These are phyloP conservation scores for Papilio elwesi DNA, from an alignment of 2,888 invertebrate genomes.

Conservation along the genomic window DNA sequence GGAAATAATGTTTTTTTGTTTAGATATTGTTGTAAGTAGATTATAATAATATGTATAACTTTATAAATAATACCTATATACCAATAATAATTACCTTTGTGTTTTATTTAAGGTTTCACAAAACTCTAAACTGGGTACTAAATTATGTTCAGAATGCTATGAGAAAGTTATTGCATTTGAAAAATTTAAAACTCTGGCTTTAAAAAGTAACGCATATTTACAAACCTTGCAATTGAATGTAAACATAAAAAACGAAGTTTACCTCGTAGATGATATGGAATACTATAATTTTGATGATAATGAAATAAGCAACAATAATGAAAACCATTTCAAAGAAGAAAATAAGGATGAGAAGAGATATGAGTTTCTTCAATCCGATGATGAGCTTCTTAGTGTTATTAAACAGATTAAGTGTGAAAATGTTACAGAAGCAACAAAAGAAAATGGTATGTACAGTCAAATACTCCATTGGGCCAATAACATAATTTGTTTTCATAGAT, in stretches of 20 bases:
- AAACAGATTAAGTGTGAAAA: conserved; percentile 59
- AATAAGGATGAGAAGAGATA: conserved; percentile 7
- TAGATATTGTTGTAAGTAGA: conserved; percentile 61
- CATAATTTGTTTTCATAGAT: too few relatives aligned
- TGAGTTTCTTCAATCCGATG: conserved; percentile 58
- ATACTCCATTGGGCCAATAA: too few relatives aligned
- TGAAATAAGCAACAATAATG: conserved; percentile 39
- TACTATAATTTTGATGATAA: conserved; percentile 32
- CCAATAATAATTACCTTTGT: background rate
- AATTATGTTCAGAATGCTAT: conserved; percentile 67
- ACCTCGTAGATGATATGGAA: conserved; percentile 42
- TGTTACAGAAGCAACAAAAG: conserved; percentile 52
- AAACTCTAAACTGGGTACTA: conserved; percentile 57
- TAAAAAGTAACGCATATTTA: conserved; percentile 62
- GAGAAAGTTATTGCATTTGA: conserved; percentile 63
- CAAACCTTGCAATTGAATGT: conserved; percentile 46
- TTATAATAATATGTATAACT: conserved; percentile 6
- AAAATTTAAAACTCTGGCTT: conserved; percentile 65
- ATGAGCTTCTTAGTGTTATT: conserved; percentile 67
- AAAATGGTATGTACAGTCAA: conserved; percentile 54
- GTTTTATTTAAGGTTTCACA: conserved; percentile 55
- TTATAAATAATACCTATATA: background rate
- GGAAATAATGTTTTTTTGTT: conserved; percentile 65
- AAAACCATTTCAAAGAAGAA: conserved; percentile 42
- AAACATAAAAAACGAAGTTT: conserved; percentile 49